Conservation (phyloP, 2,888 invertebrate species). For the Protodeltote pygarga region DNA sequence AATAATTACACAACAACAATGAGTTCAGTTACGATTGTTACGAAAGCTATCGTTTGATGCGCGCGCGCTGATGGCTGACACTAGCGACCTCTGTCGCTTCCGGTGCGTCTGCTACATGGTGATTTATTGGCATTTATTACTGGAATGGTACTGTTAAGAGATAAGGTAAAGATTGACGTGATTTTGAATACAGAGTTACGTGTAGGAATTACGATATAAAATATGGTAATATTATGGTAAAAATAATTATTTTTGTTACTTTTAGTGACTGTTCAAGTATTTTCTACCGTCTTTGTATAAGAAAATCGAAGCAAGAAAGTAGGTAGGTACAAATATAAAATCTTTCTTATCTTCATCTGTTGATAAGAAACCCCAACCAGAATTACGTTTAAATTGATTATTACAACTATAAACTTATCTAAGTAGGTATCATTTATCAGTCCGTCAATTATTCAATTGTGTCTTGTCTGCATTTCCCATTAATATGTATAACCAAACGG, state of each 20-base stretch:
- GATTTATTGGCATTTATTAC: conserved; percentile 57
- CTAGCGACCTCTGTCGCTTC: conserved; percentile 60
- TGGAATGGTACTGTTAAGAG: conserved; percentile 50
- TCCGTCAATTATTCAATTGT: conserved; percentile 10
- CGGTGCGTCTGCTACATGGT: conserved; percentile 48
- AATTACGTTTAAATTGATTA: not conserved
- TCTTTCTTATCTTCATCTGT: too few relatives aligned
- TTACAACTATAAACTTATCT: conserved; percentile 5
- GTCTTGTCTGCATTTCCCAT: conserved; percentile 15
- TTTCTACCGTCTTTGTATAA: too few relatives aligned
- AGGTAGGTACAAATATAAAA: too few relatives aligned
- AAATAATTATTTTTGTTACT: too few relatives aligned
- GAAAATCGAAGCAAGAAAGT: too few relatives aligned
- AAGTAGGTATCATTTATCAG: conserved; percentile 6
- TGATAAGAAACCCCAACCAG: not conserved
- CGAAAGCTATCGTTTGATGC: conserved; percentile 51
- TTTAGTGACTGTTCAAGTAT: too few relatives aligned
- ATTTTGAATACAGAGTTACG: too few relatives aligned
- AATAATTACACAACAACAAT: conserved; percentile 35
- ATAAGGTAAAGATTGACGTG: conserved; percentile 30
- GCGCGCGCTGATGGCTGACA: conserved; percentile 61
- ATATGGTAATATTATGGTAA: too few relatives aligned
- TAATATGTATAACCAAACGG: conserved; percentile 27
- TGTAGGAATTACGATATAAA: too few relatives aligned
- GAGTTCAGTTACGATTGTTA: conserved; percentile 41